Base-by-base conservation (phyloP, 2,888 invertebrate genomes). In the Tetranychus piercei region DNA sequence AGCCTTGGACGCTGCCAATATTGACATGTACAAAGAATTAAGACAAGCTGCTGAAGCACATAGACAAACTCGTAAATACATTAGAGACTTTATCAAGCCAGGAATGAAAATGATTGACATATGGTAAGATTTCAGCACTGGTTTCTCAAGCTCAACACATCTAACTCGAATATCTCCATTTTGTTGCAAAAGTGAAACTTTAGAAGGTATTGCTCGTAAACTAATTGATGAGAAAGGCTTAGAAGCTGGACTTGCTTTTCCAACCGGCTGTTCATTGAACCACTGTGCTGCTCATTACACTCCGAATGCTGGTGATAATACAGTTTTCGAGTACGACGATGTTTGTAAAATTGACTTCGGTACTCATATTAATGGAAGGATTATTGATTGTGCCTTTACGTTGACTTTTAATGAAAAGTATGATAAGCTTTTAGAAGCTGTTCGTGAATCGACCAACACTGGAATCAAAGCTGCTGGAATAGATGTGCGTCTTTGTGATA, bases 201-300 rank as follows among this genome's bases (percentile, higher is more conserved):
- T 99, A 75, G 99, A 99, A 83, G 88, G 88, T 22, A 94, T 91
- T 6, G 92, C 95, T 5, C 87, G 99, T 44, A 89, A 88, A 80
- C 84, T 97, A 77, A 97, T 99, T 79, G 90, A 89, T 34, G 99
- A 99, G 83, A 91, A 94, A 81, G 96, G 95, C 1, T 85, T 99
- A 8, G 90, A 94, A 79, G 94, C 97, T 1, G 99, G 86, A 20
- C 80, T 86, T 73, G 86, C 86, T 4, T 99, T 99, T 83, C 99
- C 99, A 0, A 97, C 96, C 0, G 97, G 97, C 0, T 96, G 96
- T 82, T 96, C 95, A n/a, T 86, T 96, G 64, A 99, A 99, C 84
- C 91, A 99, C 82, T 97, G 96, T 82, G 99, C 99, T 75, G 99
- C 99, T 73, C 99, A 99, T 85, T 99, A 99, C 81, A 99, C 99